Conservation (phyloP, 2,888 invertebrate genomes). For the Acheta domesticus region DNA sequence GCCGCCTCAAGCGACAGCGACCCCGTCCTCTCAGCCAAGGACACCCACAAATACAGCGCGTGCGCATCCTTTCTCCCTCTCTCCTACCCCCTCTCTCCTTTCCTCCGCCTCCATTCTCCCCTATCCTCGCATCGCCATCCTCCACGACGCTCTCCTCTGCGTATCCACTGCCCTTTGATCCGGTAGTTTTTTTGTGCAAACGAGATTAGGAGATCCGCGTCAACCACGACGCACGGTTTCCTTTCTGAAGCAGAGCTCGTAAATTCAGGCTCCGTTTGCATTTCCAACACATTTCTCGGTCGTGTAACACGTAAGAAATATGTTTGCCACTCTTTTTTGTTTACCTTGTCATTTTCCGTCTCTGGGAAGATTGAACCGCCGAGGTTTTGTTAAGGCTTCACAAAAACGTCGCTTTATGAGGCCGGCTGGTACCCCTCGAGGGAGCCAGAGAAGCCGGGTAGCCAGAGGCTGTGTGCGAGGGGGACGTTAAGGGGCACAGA, state of each 20-base stretch:
- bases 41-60: too few relatives aligned
- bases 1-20: too few relatives aligned
- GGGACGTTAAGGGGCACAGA: too few relatives aligned
- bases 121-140: too few relatives aligned
- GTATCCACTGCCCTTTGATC: not conserved
- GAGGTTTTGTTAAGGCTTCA: not conserved
- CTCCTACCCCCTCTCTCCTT: too few relatives aligned
- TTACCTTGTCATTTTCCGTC: conserved; percentile 5
- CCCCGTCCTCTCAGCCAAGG: too few relatives aligned
- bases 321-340: conserved; percentile 18
- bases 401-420: conserved; percentile 7
- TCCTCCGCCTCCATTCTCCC: too few relatives aligned
- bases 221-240: not conserved
- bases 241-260: not conserved
- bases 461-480: too few relatives aligned
- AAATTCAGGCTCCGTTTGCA: not conserved
- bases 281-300: not conserved
- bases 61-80: too few relatives aligned
- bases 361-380: conserved; percentile 18
- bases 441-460: too few relatives aligned
- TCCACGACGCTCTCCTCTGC: too few relatives aligned
- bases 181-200: not conserved
- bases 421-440: not conserved
- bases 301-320: not conserved
- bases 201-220: not conserved